Base-by-base conservation (phyloP, 2,113 vertebrate genomes). In the Chelonoidis abingdonii region DNA sequence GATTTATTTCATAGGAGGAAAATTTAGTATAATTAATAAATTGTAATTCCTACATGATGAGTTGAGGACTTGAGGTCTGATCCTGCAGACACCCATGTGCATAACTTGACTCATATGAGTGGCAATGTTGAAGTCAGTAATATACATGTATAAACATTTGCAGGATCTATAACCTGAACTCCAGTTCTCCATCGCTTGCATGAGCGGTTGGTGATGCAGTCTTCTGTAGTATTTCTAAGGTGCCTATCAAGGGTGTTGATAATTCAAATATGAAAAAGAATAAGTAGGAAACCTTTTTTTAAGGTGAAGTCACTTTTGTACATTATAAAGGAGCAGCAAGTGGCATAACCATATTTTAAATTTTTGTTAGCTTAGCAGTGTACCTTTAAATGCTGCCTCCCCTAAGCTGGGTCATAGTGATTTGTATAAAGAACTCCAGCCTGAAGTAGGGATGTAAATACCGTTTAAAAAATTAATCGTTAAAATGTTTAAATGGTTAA, bases 1-100 rank as follows among this genome's bases (percentile, higher is more conserved):
- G 16, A 87, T 50, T 10, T 90, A 16, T 87, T 93, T 93, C 80
- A 83, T 93, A 96, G 86, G 86, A 97, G 57, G 44, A 93, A 91
- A 91, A 54, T 93, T 44, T 88, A 53, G 7, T 93, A 31, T 38
- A 31, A 22, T 69, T 92, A 89, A 56, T 1, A 2, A 89, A 27
- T 21, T 1, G 0, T 69, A 82, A 56, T 87, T 94, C 72, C 90
- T 89, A 3, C 84, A 44, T 85, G 16, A 78, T 57, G 38, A 31
- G 1, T 44, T 91, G 14, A 91, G 16, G 4, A 82, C 87, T 94
- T 12, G 1, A 41, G 3, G 24, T 29, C 65, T 86, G 29, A 93
- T 90, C 24, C 17, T 89, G 87, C 81, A 89, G 35, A 84, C 0
- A n/a, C 7, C 31, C 31, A 0, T 76, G 10, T 69, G 62, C n/a